Percentiles rank a stretch among this genome's conserved stretches.
Evolutionary conservation across 2,113 vertebrate genomes (phyloP).

Genomic region (Fregetta grallaria): DNA sequence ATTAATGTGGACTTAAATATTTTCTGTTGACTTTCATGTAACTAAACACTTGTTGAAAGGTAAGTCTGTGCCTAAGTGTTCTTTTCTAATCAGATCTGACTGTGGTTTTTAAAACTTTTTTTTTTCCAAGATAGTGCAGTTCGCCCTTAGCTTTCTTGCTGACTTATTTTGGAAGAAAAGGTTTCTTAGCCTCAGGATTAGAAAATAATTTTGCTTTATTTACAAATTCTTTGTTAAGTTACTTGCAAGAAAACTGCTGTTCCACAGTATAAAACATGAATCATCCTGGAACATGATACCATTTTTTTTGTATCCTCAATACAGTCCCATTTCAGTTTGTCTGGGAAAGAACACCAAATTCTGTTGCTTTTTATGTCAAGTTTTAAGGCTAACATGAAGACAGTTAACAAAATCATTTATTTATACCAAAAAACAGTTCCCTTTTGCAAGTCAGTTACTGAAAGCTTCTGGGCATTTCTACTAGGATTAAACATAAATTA

Average conservation of each 20-base stretch:
- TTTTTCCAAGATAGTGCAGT: background rate
- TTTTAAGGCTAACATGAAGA: background rate
- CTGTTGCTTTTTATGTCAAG: background rate
- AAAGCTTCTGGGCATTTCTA: background rate
- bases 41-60: background rate
- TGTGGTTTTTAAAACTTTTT: background rate
- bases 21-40: background rate
- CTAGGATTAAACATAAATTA: constrained; percentile 12
- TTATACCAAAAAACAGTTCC: background rate
- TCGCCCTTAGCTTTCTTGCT: background rate
- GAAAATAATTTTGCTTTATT: background rate
- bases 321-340: background rate
- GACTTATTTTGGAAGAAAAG: background rate
- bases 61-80: background rate
- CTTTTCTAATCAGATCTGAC: background rate
- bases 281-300: background rate
- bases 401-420: background rate
- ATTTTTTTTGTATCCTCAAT: background rate
- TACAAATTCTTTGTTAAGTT: background rate
- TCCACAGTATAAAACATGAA: background rate
- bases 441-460: background rate
- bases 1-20: background rate
- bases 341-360: background rate
- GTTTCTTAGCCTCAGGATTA: background rate
- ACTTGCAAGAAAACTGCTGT: background rate